These are phyloP conservation scores for Platycheirus rosarum DNA, from an alignment of 2,888 invertebrate species.

Conservation along the genomic window DNA sequence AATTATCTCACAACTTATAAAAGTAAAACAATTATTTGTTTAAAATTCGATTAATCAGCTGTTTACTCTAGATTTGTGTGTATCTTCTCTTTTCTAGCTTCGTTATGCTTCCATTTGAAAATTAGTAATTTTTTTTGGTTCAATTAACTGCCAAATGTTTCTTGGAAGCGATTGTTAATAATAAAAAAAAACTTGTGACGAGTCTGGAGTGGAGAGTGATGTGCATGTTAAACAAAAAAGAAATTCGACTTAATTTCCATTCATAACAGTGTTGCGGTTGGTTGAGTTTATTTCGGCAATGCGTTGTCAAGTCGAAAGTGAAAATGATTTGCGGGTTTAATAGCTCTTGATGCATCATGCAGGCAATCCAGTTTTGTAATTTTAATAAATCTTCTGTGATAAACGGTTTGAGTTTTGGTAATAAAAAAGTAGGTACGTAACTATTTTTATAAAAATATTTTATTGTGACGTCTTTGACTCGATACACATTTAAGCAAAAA, in stretches of 20 bases:
- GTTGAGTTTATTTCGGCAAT: background rate
- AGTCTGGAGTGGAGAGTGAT: background rate
- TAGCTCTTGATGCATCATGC: no score
- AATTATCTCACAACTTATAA: conserved; percentile 56
- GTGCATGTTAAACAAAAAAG: conserved; percentile 2
- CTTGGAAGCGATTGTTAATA: background rate
- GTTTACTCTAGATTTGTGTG: conserved; percentile 47
- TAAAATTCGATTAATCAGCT: conserved; percentile 56
- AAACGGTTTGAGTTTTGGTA: no score
- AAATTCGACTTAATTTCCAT: conserved; percentile 6
- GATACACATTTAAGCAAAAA: no score
- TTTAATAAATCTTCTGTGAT: no score
- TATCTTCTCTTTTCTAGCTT: conserved; percentile 10
- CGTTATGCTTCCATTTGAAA: conserved; percentile 16
- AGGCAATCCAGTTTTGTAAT: no score
- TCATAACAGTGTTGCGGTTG: conserved; percentile 10
- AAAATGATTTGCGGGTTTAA: no score
- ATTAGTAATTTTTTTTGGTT: background rate
- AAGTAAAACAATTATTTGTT: conserved; percentile 65
- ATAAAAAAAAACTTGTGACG: conserved; percentile 2
- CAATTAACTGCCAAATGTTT: background rate
- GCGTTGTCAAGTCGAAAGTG: background rate
- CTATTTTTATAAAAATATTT: no score
- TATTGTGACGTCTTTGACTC: no score
- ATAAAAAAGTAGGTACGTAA: no score